Base-by-base conservation (phyloP, 2,797 vertebrate species). In the Cottoperca gobio region DNA sequence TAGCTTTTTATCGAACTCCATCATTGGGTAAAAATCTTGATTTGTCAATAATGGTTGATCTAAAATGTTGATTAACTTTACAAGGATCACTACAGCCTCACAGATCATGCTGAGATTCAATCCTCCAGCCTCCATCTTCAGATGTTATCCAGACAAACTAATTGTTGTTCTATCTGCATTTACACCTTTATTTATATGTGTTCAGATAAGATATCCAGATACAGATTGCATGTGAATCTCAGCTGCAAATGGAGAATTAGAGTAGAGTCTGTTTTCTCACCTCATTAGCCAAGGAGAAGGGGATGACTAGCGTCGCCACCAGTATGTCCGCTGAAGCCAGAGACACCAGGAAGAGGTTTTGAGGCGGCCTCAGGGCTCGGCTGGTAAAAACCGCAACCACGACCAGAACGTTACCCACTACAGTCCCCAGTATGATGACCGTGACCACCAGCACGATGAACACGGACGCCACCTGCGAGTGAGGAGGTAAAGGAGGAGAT, bases 311-410 rank as follows among this genome's bases (percentile, higher is more conserved):
- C 24, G 96, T 13, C 0, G 96, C 96, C 86, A 97, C 96, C 81
- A 97, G 92, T 77, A 97, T 96, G 86, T 97, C 96, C 0, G 96
- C 96, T 0, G 86, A 95, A 3, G 96, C 96, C 84, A 97, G 73
- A 2, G 96, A 97, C 79, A 97, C 95, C 58, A 97, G 89, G 87
- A 97, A 97, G 17, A 97, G 95, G 85, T 97, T 96, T 73, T 97
- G 96, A 0, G 96, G 96, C 1, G 96, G 95, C 55, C 92, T 92
- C 39, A 97, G 93, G 2, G 96, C 95, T 21, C 93, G 93, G 85
- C 96, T 97, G 80, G 95, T 96, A 76, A 95, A 96, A 45, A 97
- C 88, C 0, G 96, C 96, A 64, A 93, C 93, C 64, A 97, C 95
- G 0, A 97, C 96, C 82, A 97, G 81, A 0, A 92, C 80, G 0